Evolutionary conservation across 2,797 vertebrate genomes (phyloP).

Genomic region (Helicolenus hilgendorfi): DNA sequence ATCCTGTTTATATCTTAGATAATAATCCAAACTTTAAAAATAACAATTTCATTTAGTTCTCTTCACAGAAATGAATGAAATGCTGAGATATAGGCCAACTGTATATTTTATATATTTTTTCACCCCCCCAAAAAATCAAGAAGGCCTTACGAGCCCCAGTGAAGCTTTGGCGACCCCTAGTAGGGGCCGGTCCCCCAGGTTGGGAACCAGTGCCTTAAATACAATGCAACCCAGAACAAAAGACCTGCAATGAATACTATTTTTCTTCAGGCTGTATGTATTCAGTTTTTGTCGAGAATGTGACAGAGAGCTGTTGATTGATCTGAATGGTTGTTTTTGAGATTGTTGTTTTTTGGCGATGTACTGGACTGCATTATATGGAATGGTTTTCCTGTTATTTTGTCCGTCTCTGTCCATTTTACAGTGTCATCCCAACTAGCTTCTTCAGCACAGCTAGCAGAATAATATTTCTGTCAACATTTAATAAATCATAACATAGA

Average conservation of each 20-base stretch:
- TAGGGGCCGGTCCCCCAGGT: too few relatives aligned
- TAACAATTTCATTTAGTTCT: too few relatives aligned
- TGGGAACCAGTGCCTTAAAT: background rate
- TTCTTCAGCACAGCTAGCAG: constrained; percentile 49
- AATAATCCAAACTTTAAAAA: too few relatives aligned
- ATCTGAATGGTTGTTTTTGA: background rate
- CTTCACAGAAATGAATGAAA: too few relatives aligned
- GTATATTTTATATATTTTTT: too few relatives aligned
- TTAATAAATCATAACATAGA: background rate
- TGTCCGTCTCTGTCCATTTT: background rate
- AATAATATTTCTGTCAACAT: background rate
- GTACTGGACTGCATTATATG: background rate
- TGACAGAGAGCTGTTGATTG: background rate
- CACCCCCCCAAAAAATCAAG: too few relatives aligned
- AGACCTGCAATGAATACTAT: background rate
- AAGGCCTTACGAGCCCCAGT: too few relatives aligned
- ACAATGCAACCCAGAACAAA: constrained; percentile 1
- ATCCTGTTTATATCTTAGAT: too few relatives aligned
- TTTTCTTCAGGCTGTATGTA: background rate
- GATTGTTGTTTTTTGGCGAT: constrained; percentile 17
- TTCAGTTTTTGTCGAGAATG: background rate
- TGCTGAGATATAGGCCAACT: too few relatives aligned
- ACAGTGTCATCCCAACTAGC: constrained; percentile 69
- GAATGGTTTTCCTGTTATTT: background rate
- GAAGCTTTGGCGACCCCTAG: too few relatives aligned